Evolutionary conservation across 2,113 vertebrate species (phyloP).

Genomic region (Nothocercus nigrocapillus): DNA sequence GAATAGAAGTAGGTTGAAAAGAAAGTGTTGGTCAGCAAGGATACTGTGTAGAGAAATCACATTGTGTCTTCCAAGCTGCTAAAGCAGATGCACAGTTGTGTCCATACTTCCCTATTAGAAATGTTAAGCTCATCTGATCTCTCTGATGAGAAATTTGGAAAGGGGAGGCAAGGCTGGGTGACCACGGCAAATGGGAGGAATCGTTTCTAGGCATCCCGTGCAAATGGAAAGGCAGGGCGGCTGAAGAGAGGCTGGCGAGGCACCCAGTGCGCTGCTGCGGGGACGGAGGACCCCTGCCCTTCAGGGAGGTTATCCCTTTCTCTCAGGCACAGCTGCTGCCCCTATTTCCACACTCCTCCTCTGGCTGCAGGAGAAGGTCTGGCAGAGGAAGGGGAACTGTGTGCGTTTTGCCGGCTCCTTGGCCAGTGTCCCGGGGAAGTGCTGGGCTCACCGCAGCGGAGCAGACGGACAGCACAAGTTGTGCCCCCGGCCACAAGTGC

Average conservation of each 20-base stretch:
- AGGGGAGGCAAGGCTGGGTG: not conserved
- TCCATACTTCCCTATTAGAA: not conserved
- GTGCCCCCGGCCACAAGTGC: not conserved
- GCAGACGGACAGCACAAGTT: not conserved
- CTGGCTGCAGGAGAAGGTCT: not conserved
- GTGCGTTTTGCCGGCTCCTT: not conserved
- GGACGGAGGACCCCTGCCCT: not conserved
- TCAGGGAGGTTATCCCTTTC: not conserved
- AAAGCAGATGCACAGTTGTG: not conserved
- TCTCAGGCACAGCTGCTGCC: not conserved
- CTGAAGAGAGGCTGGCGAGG: not conserved
- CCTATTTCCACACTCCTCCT: not conserved
- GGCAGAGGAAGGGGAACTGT: not conserved
- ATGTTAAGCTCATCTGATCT: not conserved
- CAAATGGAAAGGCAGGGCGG: not conserved
- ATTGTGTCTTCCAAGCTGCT: not conserved
- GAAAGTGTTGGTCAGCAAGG: constrained; percentile 24
- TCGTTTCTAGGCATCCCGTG: not conserved
- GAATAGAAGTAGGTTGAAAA: not conserved
- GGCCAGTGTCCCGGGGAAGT: not conserved
- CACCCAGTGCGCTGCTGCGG: not conserved
- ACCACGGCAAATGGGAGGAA: not conserved
- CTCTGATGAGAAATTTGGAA: not conserved
- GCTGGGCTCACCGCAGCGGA: not conserved
- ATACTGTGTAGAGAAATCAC: not conserved